These are phyloP conservation scores for Chironomus striatipennis DNA, from an alignment of 1,140 invertebrate species.

Conservation along the genomic window DNA sequence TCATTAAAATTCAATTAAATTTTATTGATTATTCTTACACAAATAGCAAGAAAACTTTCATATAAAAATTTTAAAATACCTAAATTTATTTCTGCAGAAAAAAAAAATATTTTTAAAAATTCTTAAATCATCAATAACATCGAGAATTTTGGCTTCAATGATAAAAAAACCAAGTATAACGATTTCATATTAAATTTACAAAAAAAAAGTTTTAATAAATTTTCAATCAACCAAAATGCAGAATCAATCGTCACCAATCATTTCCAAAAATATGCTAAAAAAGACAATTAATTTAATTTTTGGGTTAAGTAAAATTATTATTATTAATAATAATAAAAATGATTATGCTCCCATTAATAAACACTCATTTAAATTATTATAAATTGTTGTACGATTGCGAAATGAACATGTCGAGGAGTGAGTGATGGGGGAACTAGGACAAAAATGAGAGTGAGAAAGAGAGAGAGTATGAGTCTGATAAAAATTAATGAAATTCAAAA, in stretches of 20 bases:
- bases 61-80: too few species aligned
- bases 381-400: constrained; percentile 19
- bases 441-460: neutral
- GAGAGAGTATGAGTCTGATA: neutral
- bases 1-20: too few species aligned
- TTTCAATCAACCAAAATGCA: neutral
- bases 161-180: too few species aligned
- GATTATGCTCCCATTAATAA: constrained; percentile 19
- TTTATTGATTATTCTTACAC: too few species aligned
- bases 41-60: too few species aligned
- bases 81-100: too few species aligned
- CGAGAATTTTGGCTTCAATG: too few species aligned
- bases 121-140: too few species aligned
- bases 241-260: neutral
- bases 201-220: neutral
- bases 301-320: too few species aligned
- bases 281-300: neutral
- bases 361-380: constrained; percentile 21
- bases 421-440: neutral
- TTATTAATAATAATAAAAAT: neutral
- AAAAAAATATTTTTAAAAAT: too few species aligned
- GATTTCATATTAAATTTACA: too few species aligned
- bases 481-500: constrained; percentile 23
- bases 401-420: neutral
- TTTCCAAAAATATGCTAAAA: neutral